Conservation (phyloP, 1,140 invertebrate genomes). For the Hypsibius dujardini region DNA sequence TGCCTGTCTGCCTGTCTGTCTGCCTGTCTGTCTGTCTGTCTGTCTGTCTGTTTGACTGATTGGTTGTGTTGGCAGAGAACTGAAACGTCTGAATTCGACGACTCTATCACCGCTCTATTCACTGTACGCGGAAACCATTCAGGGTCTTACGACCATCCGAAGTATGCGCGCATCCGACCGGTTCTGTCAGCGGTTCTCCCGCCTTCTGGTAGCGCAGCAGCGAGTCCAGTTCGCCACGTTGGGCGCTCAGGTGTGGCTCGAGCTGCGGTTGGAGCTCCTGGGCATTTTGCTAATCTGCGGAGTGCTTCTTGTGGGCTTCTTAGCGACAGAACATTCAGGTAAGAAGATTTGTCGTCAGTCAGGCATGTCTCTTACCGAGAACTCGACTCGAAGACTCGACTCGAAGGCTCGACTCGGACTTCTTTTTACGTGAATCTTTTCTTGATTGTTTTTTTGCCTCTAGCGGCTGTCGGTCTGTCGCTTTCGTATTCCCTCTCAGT, state of each 20-base stretch:
- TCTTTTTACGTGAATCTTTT: background rate
- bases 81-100: slow-evolving; percentile 71
- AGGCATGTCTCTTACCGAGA: background rate
- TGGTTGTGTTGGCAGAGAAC: slow-evolving; percentile 41
- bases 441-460: background rate
- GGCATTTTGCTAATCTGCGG: slow-evolving; percentile 64
- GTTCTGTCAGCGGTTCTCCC: slow-evolving; percentile 6
- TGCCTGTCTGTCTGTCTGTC: background rate
- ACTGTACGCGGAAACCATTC: slow-evolving; percentile 76
- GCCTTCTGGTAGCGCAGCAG: slow-evolving; percentile 53
- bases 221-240: slow-evolving; percentile 59
- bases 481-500: slow-evolving; percentile 81
- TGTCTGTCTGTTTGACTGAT: background rate
- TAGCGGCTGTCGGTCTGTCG: slow-evolving; percentile 51
- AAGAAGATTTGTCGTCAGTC: background rate
- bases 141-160: slow-evolving; percentile 60
- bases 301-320: slow-evolving; percentile 37
- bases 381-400: background rate
- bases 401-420: background rate
- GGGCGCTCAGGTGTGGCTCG: slow-evolving; percentile 69
- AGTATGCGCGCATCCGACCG: slow-evolving; percentile 47
- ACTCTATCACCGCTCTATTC: slow-evolving; percentile 75
- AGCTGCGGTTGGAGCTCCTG: slow-evolving; percentile 65
- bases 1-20: no score
- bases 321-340: background rate